Conservation (phyloP, 2,888 invertebrate species). For the Acleris emargana region DNA sequence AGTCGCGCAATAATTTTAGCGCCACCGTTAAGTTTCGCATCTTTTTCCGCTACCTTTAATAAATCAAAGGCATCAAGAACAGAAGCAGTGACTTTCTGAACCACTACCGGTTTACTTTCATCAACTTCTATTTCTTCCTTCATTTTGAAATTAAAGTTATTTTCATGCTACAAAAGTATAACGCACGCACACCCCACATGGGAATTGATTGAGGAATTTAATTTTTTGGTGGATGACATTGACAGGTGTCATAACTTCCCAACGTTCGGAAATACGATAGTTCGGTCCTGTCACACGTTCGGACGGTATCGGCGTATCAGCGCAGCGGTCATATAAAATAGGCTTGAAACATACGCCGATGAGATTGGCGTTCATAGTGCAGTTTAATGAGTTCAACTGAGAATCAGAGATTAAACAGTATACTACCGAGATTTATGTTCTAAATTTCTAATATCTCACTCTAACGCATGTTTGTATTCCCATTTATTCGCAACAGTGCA, state of each 20-base stretch:
- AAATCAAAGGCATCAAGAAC: conserved; percentile 75
- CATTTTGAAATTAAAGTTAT: conserved; percentile 51
- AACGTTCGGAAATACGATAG: conserved; percentile 10
- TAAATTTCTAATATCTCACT: too few relatives aligned
- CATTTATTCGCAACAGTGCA: too few relatives aligned
- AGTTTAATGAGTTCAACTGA: too few relatives aligned
- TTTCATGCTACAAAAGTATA: conserved; percentile 25
- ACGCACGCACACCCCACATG: conserved; percentile 49
- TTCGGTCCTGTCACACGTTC: not conserved
- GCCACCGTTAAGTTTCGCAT: conserved; percentile 68
- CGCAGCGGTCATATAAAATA: not conserved
- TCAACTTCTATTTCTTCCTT: conserved; percentile 55
- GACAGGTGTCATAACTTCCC: not conserved
- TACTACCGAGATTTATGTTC: too few relatives aligned
- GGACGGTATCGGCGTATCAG: not conserved
- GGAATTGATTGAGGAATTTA: conserved; percentile 22
- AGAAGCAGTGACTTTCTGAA: conserved; percentile 60
- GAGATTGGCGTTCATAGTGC: too few relatives aligned
- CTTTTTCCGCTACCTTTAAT: conserved; percentile 65
- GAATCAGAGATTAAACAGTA: too few relatives aligned
- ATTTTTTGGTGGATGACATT: conserved; percentile 1
- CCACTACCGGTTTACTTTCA: conserved; percentile 45
- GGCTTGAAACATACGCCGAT: too few relatives aligned
- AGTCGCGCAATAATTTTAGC: conserved; percentile 71
- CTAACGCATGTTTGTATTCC: too few relatives aligned